A percentile compares a stretch with the other conserved stretches of the same genome.
Evolutionary conservation across 1,140 invertebrate genomes (phyloP).

Genomic region (Caerostris darwini): DNA sequence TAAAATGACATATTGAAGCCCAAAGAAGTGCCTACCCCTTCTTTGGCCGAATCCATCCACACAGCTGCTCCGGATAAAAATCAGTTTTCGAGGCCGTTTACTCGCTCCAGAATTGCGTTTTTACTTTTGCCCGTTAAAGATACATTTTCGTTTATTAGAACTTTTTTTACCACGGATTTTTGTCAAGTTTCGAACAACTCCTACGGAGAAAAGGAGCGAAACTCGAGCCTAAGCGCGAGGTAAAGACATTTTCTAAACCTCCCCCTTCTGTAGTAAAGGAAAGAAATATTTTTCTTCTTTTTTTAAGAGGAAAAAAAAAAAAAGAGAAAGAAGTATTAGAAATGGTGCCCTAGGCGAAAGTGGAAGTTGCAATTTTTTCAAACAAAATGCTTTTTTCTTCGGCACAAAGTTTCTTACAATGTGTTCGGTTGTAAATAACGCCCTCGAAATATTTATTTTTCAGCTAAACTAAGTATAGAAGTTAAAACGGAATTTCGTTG

Average conservation of each 20-base stretch:
- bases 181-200: constrained; percentile 36
- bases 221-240: constrained; percentile 4
- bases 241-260: not conserved
- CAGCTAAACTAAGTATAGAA: not conserved
- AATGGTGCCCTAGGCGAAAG: not conserved
- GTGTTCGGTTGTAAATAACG: constrained; percentile 36
- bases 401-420: not conserved
- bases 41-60: constrained; percentile 11
- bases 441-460: not conserved
- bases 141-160: constrained; percentile 9
- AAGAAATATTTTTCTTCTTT: not conserved
- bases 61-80: constrained; percentile 48
- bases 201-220: not conserved
- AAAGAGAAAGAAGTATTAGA: constrained; percentile 5
- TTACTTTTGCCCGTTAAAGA: constrained; percentile 52
- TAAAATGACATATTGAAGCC: constrained; percentile 73
- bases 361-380: not conserved
- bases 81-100: constrained; percentile 38
- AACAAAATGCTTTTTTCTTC: not conserved
- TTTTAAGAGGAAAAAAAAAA: not conserved
- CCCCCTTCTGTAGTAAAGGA: not conserved
- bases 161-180: not conserved
- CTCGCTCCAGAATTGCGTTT: constrained; percentile 14
- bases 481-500: not conserved
- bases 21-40: constrained; percentile 37